Conservation (phyloP, 2,888 invertebrate species). For the Phytoseiulus persimilis region DNA sequence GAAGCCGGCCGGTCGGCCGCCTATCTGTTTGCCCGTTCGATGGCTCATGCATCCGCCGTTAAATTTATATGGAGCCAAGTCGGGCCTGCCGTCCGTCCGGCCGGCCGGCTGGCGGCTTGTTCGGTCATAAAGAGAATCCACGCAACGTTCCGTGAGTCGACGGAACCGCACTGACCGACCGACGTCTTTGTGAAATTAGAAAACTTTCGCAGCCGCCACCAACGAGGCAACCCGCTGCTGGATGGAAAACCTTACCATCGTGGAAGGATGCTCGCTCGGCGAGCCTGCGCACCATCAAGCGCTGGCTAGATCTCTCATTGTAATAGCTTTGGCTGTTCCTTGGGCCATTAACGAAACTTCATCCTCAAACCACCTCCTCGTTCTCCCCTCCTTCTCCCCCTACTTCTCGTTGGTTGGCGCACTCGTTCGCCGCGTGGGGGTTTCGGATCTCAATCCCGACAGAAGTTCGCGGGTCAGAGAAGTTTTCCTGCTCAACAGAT, state of each 20-base stretch:
- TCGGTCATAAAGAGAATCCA: neutral
- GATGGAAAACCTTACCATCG: neutral
- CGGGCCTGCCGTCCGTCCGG: neutral
- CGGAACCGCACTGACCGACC: neutral
- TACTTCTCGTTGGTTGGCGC: neutral
- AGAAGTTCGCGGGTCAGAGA: neutral
- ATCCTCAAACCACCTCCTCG: neutral
- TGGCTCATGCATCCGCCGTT: conserved; percentile 5
- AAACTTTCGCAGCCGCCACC: neutral
- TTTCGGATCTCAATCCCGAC: neutral
- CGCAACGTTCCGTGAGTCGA: neutral
- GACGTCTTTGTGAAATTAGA: conserved; percentile 5
- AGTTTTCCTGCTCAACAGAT: neutral
- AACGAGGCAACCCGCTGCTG: neutral
- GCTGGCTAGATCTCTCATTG: neutral
- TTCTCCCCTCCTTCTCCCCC: neutral
- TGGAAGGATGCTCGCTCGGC: neutral
- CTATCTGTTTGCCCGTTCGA: neutral
- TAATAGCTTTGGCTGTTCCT: neutral
- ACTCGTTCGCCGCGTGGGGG: neutral
- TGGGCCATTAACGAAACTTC: neutral
- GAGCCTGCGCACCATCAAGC: neutral
- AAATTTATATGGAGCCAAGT: conserved; percentile 5
- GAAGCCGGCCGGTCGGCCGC: neutral
- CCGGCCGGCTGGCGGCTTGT: neutral